Evolutionary conservation across 2,797 vertebrate species (phyloP).

Genomic region (Acestrorhynchus altus): DNA sequence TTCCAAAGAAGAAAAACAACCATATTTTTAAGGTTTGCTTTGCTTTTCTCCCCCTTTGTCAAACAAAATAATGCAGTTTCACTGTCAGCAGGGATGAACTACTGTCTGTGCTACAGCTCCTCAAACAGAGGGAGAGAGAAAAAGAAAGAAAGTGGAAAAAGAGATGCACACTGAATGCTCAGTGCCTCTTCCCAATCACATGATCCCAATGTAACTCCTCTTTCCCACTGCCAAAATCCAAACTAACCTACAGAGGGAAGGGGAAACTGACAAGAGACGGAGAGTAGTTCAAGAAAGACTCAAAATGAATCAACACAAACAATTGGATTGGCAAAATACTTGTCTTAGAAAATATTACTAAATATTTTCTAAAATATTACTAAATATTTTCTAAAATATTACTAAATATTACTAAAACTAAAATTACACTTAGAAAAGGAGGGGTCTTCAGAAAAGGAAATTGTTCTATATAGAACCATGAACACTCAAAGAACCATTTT

Average conservation of each 20-base stretch:
- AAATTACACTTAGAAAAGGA: too few species aligned
- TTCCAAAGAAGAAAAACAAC: not conserved
- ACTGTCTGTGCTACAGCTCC: not conserved
- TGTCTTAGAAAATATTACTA: too few species aligned
- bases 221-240: not conserved
- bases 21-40: not conserved
- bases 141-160: not conserved
- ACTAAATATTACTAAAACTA: too few species aligned
- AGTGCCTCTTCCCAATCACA: not conserved
- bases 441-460: too few species aligned
- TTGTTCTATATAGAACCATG: too few species aligned
- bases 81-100: not conserved
- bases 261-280: not conserved
- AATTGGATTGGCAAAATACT: not conserved
- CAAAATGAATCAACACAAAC: not conserved
- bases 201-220: not conserved
- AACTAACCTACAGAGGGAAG: not conserved
- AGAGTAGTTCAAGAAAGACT: not conserved
- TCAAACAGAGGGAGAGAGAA: not conserved
- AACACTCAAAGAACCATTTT: too few species aligned
- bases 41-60: not conserved
- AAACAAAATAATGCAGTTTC: not conserved
- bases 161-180: not conserved
- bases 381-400: too few species aligned
- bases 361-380: too few species aligned